Conservation (phyloP, 2,113 vertebrate genomes). For the Geococcyx californianus region DNA sequence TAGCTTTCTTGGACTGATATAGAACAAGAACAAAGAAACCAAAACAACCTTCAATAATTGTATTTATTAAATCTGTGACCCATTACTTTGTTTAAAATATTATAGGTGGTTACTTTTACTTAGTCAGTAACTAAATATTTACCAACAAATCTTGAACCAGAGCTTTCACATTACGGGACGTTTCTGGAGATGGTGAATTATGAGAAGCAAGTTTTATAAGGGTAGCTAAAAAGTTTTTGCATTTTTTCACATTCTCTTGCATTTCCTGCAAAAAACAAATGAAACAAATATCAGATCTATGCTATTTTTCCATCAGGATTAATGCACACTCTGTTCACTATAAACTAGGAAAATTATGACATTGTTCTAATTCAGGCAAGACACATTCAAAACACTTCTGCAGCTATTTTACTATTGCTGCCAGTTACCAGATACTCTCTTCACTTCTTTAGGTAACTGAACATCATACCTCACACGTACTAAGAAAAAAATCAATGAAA, state of each 20-base stretch:
- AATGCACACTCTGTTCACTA: background rate
- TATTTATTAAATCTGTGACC: background rate
- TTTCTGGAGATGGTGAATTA: slow-evolving; percentile 87
- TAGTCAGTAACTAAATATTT: slow-evolving; percentile 36
- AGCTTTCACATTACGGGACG: slow-evolving; percentile 86
- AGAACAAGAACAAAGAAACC: background rate
- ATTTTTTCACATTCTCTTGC: slow-evolving; percentile 92
- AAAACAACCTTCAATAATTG: background rate
- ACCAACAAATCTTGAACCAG: slow-evolving; percentile 90
- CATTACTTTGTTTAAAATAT: background rate
- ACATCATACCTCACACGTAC: background rate
- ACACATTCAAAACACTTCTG: background rate
- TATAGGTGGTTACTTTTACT: background rate
- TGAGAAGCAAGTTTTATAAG: slow-evolving; percentile 90
- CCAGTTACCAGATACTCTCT: background rate
- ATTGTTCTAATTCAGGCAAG: background rate
- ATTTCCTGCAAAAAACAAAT: slow-evolving; percentile 79
- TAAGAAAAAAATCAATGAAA: background rate
- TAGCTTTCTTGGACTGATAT: background rate
- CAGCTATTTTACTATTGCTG: background rate
- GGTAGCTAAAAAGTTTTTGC: slow-evolving; percentile 89
- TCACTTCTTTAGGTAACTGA: background rate
- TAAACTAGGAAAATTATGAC: background rate
- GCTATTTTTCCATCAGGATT: background rate
- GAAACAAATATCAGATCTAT: background rate